These are phyloP conservation scores for Leiothrix lutea DNA, from an alignment of 2,113 vertebrate species.

Conservation along the genomic window DNA sequence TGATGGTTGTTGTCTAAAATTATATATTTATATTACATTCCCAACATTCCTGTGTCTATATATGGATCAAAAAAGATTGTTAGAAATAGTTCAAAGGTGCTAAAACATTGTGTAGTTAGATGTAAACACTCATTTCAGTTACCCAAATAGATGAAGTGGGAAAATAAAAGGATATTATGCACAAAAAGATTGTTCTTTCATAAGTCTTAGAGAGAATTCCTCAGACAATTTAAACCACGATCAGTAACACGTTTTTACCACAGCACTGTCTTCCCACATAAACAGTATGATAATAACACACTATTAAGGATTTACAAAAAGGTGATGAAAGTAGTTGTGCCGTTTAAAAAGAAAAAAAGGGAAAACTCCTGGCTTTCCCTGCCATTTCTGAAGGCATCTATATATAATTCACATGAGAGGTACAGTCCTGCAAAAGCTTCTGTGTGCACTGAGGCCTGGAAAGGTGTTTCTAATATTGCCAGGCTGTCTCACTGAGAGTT, in stretches of 20 bases:
- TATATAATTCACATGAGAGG: not conserved
- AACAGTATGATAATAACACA: not conserved
- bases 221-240: slow-evolving; percentile 64
- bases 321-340: not conserved
- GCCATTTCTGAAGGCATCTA: not conserved
- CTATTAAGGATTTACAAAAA: not conserved
- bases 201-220: slow-evolving; percentile 56
- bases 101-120: slow-evolving; percentile 29
- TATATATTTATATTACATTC: not conserved
- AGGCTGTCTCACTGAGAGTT: not conserved
- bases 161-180: slow-evolving; percentile 55
- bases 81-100: slow-evolving; percentile 23
- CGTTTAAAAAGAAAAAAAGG: not conserved
- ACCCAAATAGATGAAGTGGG: slow-evolving; percentile 49
- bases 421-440: not conserved
- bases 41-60: not conserved
- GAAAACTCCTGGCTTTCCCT: not conserved
- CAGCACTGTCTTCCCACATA: slow-evolving; percentile 52
- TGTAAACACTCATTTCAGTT: slow-evolving; percentile 17
- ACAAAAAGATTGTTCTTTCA: slow-evolving; percentile 62
- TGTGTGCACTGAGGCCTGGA: not conserved
- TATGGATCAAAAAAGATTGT: slow-evolving; percentile 13
- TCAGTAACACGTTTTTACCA: slow-evolving; percentile 66
- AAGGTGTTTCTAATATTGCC: not conserved
- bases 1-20: not conserved